Evolutionary conservation across 2,888 invertebrate genomes (phyloP).

Genomic region (Operophtera brumata): DNA sequence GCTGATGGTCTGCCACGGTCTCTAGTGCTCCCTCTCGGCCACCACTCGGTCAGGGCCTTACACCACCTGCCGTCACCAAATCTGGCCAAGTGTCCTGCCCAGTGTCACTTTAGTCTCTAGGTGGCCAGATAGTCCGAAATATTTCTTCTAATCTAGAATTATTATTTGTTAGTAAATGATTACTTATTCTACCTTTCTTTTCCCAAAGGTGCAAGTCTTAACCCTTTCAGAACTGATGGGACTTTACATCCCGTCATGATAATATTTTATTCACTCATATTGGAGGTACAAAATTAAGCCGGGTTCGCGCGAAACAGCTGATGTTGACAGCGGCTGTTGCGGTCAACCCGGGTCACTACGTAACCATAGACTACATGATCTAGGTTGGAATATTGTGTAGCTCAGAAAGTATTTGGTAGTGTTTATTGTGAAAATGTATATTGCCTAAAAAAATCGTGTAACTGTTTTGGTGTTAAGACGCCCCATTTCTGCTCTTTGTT

Average conservation of each 20-base stretch:
- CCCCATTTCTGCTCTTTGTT: no score
- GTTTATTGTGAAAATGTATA: background rate
- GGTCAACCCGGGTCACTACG: constrained; percentile 49
- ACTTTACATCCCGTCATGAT: constrained; percentile 20
- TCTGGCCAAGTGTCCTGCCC: no score
- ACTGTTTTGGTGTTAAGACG: background rate
- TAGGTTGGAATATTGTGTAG: constrained; percentile 11
- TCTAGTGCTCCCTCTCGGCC: no score
- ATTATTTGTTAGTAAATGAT: constrained; percentile 10
- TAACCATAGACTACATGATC: constrained; percentile 38
- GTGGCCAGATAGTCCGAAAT: no score
- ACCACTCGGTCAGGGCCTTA: no score
- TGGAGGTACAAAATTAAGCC: constrained; percentile 32
- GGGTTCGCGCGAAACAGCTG: constrained; percentile 52
- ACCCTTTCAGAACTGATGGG: constrained; percentile 14
- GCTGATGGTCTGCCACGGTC: no score
- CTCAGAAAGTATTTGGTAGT: constrained; percentile 11
- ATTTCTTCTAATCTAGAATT: background rate
- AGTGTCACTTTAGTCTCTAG: no score
- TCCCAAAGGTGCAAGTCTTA: constrained; percentile 18
- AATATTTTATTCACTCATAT: constrained; percentile 28
- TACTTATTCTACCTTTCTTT: constrained; percentile 15
- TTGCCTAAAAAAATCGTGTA: background rate
- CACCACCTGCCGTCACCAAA: no score
- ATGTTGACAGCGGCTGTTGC: constrained; percentile 66